Conservation (phyloP, 2,797 vertebrate species). For the Poeciliopsis presidionis region DNA sequence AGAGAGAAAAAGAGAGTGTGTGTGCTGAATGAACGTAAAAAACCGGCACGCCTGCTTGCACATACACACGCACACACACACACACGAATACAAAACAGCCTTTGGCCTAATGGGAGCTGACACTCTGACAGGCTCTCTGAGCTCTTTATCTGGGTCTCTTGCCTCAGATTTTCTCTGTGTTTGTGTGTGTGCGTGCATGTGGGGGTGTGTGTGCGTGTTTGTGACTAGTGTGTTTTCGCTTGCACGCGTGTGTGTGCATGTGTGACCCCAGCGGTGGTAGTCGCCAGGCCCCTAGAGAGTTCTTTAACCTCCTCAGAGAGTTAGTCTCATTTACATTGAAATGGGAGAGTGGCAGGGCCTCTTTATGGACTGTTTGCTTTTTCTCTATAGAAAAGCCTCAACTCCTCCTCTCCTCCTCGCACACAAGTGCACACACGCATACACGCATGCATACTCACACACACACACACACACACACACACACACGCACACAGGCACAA, state of each 20-base stretch:
- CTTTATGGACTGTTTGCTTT: slow-evolving; percentile 84
- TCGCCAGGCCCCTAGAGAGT: slow-evolving; percentile 75
- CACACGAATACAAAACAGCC: slow-evolving; percentile 75
- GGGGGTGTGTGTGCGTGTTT: slow-evolving; percentile 49
- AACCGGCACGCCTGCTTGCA: slow-evolving; percentile 75
- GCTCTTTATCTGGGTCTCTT: slow-evolving; percentile 82
- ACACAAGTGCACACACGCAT: slow-evolving; percentile 40
- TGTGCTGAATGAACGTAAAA: slow-evolving; percentile 73
- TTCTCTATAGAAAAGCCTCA: slow-evolving; percentile 71
- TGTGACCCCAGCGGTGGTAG: slow-evolving; percentile 74
- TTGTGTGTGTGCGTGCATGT: slow-evolving; percentile 49
- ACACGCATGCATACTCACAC: slow-evolving; percentile 32
- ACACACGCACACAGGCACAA: slow-evolving; percentile 35
- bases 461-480: slow-evolving; percentile 41
- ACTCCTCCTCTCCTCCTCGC: slow-evolving; percentile 64
- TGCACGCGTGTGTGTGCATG: slow-evolving; percentile 58
- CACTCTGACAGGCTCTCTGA: slow-evolving; percentile 80
- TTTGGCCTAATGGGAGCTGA: slow-evolving; percentile 81
- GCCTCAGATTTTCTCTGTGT: slow-evolving; percentile 58
- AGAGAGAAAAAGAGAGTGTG: slow-evolving; percentile 55
- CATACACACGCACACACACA: slow-evolving; percentile 25
- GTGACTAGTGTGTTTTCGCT: slow-evolving; percentile 42
- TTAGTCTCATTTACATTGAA: slow-evolving; percentile 87
- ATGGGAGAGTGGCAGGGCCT: slow-evolving; percentile 80
- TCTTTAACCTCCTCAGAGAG: slow-evolving; percentile 85